These are phyloP conservation scores for Campoplex nolae DNA, from an alignment of 2,888 invertebrate species.

Conservation along the genomic window DNA sequence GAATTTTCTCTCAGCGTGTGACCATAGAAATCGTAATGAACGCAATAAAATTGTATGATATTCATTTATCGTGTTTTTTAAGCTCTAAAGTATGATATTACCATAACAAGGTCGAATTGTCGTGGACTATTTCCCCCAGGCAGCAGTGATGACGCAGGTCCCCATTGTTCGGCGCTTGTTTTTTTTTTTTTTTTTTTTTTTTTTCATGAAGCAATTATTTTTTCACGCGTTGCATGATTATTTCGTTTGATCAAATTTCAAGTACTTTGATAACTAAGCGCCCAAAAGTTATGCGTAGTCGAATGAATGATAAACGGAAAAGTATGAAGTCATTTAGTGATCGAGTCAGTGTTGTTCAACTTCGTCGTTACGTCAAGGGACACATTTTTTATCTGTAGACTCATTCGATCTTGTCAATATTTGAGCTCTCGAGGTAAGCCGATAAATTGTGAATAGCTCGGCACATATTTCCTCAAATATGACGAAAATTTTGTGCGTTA, in stretches of 20 bases:
- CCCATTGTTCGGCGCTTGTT: neutral
- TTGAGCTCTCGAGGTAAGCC: neutral
- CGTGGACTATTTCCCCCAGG: neutral
- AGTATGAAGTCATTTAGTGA: neutral
- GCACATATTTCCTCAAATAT: neutral
- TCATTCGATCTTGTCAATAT: neutral
- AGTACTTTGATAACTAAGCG: neutral
- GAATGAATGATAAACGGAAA: neutral
- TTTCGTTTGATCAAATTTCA: neutral
- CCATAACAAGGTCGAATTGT: neutral
- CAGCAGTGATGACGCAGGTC: neutral
- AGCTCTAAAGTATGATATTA: neutral
- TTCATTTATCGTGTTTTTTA: neutral
- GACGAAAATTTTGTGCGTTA: neutral
- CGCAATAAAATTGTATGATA: neutral
- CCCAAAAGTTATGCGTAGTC: neutral
- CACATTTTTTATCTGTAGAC: neutral
- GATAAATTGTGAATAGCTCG: neutral
- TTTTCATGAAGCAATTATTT: neutral
- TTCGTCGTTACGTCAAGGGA: neutral
- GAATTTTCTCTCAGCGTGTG: conserved; percentile 32
- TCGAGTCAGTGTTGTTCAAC: neutral
- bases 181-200: neutral
- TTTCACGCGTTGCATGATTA: neutral
- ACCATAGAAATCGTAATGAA: neutral